Evolutionary conservation across 2,113 vertebrate genomes (phyloP).

Genomic region (Morone chrysops): DNA sequence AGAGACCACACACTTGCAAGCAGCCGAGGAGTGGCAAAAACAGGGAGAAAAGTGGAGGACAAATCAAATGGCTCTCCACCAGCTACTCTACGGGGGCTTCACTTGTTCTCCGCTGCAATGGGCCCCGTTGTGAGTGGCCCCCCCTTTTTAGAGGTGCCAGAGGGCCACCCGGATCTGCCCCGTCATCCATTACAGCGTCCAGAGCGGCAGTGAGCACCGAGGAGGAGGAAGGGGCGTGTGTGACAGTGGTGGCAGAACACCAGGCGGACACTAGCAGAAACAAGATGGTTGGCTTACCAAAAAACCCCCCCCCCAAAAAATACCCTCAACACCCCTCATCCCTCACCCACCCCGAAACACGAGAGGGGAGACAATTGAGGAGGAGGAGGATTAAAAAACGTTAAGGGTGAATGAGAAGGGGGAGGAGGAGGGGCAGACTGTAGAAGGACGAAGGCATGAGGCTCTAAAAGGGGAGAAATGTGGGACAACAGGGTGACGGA

Average conservation of each 20-base stretch:
- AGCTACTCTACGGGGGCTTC: conserved; percentile 70
- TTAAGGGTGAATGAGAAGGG: neutral
- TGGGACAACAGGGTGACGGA: conserved; percentile 35
- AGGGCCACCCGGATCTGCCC: conserved; percentile 71
- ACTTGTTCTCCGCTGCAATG: conserved; percentile 73
- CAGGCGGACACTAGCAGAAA: conserved; percentile 74
- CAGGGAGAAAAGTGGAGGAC: conserved; percentile 54
- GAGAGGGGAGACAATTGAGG: conserved; percentile 59
- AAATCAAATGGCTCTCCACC: conserved; percentile 78
- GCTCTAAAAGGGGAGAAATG: conserved; percentile 33
- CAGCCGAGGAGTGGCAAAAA: conserved; percentile 40
- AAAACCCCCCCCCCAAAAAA: too few species aligned
- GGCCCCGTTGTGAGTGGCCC: conserved; percentile 50
- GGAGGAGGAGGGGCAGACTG: conserved; percentile 23
- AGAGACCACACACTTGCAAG: conserved; percentile 69
- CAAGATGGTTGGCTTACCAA: conserved; percentile 67
- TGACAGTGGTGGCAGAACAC: conserved; percentile 55
- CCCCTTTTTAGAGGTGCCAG: conserved; percentile 55
- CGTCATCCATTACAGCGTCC: conserved; percentile 75
- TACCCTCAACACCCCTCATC: conserved; percentile 48
- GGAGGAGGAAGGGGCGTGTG: conserved; percentile 31
- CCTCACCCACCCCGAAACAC: conserved; percentile 43
- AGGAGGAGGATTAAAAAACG: conserved; percentile 48
- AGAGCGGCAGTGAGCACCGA: conserved; percentile 45
- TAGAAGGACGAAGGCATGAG: conserved; percentile 56